phyloP scores from a whole-genome alignment of 2,113 vertebrate genomes.

The Cervus canadensis region DNA sequence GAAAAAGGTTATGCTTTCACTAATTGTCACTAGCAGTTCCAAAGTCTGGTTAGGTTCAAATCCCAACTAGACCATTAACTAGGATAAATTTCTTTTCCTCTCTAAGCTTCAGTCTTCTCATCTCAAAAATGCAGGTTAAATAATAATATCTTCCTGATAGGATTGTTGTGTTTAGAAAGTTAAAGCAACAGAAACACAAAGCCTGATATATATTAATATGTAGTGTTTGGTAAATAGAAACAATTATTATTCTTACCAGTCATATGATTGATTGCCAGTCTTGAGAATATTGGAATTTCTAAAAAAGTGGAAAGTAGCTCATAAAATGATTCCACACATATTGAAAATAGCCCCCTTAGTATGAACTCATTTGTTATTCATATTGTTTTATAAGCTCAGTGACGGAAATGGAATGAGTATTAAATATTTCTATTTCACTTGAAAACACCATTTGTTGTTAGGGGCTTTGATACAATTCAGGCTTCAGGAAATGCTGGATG shows the following conservation, averaged over 20 bases:
- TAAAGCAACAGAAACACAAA: background rate
- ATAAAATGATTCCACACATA: background rate
- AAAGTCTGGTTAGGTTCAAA: background rate
- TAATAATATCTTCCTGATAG: background rate
- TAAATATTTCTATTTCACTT: constrained; percentile 46
- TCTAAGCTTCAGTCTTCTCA: background rate
- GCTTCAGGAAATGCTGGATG: background rate
- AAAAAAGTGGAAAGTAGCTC: background rate
- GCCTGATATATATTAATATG: background rate
- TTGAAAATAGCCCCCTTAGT: background rate
- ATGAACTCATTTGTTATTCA: background rate
- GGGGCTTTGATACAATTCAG: constrained; percentile 72
- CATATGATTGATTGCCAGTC: background rate
- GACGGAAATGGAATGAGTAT: background rate
- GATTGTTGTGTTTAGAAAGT: background rate
- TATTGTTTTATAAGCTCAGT: background rate
- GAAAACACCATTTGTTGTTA: constrained; percentile 64
- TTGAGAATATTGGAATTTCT: background rate
- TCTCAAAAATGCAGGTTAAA: background rate
- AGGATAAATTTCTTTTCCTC: background rate
- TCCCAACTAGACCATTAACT: background rate
- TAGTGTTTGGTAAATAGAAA: background rate
- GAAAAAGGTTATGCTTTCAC: background rate
- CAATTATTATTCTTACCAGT: background rate
- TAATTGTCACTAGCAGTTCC: background rate